phyloP scores from a whole-genome alignment of 1,140 invertebrate genomes.

The Phenacoccus solenopsis region DNA sequence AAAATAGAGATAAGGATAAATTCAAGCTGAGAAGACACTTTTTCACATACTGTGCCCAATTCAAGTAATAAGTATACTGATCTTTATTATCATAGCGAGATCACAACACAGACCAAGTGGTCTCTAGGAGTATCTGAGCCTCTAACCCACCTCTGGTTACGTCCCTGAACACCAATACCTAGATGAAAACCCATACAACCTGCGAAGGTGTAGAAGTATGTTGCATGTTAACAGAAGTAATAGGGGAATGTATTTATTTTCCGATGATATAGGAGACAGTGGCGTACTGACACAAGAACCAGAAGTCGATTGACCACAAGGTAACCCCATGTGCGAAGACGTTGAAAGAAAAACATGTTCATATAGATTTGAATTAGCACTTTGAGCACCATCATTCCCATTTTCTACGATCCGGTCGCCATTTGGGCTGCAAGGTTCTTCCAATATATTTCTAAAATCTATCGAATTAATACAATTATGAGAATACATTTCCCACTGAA shows the following conservation, averaged over 20 bases:
- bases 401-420: not conserved
- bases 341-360: not conserved
- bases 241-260: not conserved
- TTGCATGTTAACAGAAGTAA: not conserved
- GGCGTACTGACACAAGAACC: not conserved
- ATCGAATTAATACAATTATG: not conserved
- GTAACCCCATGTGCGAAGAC: not conserved
- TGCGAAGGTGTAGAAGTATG: not conserved
- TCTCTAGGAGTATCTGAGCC: too few species aligned
- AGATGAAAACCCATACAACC: too few species aligned
- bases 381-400: not conserved
- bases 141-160: too few species aligned
- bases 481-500: not conserved
- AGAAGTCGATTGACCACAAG: not conserved
- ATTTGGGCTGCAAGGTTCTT: conserved; percentile 17
- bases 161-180: too few species aligned
- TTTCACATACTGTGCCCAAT: too few species aligned
- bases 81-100: too few species aligned
- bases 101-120: too few species aligned
- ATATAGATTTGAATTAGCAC: not conserved
- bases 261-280: not conserved
- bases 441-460: conserved; percentile 13
- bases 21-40: too few species aligned
- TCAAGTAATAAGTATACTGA: too few species aligned
- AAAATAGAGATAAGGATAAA: too few species aligned